A percentile compares a stretch with the other conserved stretches of the same genome.
phyloP scores from a whole-genome alignment of 2,113 vertebrate species.

The Uropsilus gracilis region DNA sequence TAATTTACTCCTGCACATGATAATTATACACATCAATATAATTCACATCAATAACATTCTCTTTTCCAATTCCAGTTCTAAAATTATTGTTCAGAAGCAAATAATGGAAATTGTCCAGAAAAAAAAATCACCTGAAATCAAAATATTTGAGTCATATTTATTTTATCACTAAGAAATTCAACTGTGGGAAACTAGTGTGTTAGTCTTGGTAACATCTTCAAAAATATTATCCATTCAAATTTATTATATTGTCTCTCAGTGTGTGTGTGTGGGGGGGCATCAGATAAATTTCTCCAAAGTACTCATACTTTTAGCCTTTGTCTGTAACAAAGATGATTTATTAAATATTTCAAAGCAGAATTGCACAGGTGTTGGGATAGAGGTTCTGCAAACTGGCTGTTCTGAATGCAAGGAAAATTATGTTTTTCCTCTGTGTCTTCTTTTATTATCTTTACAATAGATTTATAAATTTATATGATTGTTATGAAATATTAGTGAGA shows the following conservation, averaged over 20 bases:
- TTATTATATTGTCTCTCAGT: neutral
- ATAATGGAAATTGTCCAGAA: neutral
- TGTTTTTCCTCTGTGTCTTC: neutral
- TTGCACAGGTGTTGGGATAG: too few relatives aligned
- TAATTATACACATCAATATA: too few relatives aligned
- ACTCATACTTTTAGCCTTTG: neutral
- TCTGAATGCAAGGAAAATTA: neutral
- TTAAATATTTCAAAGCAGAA: neutral
- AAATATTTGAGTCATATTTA: neutral
- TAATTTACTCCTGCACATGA: neutral
- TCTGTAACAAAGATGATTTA: neutral
- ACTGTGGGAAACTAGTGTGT: neutral
- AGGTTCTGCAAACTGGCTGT: too few relatives aligned
- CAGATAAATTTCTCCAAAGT: neutral
- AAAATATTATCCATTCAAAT: neutral
- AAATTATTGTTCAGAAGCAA: neutral
- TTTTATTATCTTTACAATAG: neutral
- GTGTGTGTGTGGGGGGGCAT: neutral
- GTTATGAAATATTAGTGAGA: neutral
- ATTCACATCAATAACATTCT: neutral
- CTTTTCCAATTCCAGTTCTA: neutral
- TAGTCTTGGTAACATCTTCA: neutral
- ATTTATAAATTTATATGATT: neutral
- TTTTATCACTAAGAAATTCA: neutral
- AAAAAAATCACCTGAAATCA: neutral